Percentiles rank a stretch among this genome's conserved stretches.
phyloP scores from a whole-genome alignment of 2,888 invertebrate species.

The Galeruca laticollis region DNA sequence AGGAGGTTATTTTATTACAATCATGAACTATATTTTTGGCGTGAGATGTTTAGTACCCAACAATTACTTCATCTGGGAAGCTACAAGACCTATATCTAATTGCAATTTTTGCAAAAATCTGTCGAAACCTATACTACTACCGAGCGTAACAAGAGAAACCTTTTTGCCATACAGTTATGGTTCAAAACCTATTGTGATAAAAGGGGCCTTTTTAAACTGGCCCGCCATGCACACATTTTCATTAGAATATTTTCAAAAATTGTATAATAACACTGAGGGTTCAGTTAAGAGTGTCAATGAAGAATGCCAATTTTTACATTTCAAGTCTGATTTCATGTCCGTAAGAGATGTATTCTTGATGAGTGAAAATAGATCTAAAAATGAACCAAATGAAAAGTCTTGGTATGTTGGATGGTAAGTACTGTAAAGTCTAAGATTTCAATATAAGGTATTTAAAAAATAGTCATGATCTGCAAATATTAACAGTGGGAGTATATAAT shows the following conservation, averaged over 20 bases:
- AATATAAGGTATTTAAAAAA: not conserved
- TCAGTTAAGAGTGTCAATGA: constrained; percentile 81
- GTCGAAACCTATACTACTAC: constrained; percentile 75
- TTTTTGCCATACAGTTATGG: constrained; percentile 83
- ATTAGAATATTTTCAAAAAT: constrained; percentile 76
- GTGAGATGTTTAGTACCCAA: constrained; percentile 84
- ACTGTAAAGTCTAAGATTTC: not conserved
- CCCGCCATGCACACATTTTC: constrained; percentile 77
- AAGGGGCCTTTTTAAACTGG: constrained; percentile 82
- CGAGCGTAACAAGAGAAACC: constrained; percentile 76
- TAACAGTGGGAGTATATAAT: too few relatives aligned
- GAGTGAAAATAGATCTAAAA: constrained; percentile 74
- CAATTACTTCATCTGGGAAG: constrained; percentile 90
- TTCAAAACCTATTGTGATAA: constrained; percentile 83
- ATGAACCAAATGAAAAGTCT: constrained; percentile 74
- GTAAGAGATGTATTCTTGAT: constrained; percentile 83
- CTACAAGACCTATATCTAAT: constrained; percentile 84
- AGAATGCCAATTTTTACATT: constrained; percentile 89
- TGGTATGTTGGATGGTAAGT: constrained; percentile 94
- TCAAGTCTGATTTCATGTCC: constrained; percentile 83
- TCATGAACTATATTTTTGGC: constrained; percentile 65
- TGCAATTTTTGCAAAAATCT: constrained; percentile 83
- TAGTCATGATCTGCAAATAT: too few relatives aligned
- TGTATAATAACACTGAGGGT: constrained; percentile 77
- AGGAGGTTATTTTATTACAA: constrained; percentile 14